These are phyloP conservation scores for Apostichopus japonicus DNA, from an alignment of 35 echinoderm and acorn worm genomes.

Conservation along the genomic window DNA sequence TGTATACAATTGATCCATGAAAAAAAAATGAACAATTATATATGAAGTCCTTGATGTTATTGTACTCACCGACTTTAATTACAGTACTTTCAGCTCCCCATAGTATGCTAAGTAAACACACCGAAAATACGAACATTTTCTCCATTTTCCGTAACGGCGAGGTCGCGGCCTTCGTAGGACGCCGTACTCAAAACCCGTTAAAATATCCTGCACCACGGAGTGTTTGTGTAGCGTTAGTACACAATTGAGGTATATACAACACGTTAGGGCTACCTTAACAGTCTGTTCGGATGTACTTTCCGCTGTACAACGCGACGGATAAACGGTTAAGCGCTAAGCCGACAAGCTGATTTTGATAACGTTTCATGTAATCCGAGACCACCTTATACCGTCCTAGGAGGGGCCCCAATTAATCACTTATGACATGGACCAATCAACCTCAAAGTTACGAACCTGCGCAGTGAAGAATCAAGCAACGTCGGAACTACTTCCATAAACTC, in stretches of 20 bases:
- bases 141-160: conserved; percentile 26
- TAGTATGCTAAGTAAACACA: neutral
- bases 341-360: neutral
- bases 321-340: neutral
- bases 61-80: conserved; percentile 32
- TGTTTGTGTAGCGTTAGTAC: neutral
- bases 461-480: neutral
- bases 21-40: neutral
- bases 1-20: neutral
- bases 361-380: conserved; percentile 19
- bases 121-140: neutral
- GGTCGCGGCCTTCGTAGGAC: neutral
- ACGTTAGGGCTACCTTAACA: no score
- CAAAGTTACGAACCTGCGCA: neutral
- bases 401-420: neutral
- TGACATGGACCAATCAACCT: conserved; percentile 6
- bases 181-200: neutral
- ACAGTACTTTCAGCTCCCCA: neutral
- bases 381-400: conserved; percentile 23
- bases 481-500: conserved; percentile 31
- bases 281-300: no score
- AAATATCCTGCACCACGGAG: neutral
- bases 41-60: no score
- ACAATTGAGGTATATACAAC: no score
- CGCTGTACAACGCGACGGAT: neutral